A percentile compares a stretch with the other conserved stretches of the same genome.
These are phyloP conservation scores for Drosophila yakuba DNA, from an alignment of 1,140 invertebrate species.

Conservation along the genomic window DNA sequence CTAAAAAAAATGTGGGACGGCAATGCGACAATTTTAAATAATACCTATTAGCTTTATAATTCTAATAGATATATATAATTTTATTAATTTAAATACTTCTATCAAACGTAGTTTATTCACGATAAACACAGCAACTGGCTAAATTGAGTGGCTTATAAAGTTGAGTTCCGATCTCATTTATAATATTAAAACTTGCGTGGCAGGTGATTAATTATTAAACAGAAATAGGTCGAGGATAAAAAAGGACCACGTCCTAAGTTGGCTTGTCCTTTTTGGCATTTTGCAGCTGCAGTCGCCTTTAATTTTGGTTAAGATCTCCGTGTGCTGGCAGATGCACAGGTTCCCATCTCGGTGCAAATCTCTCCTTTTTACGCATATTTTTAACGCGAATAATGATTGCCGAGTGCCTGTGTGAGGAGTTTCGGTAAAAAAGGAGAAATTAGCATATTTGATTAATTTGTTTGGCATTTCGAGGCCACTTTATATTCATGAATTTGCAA, in stretches of 20 bases:
- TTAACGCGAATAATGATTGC: slow-evolving; percentile 37
- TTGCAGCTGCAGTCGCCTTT: slow-evolving; percentile 25
- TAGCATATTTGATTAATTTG: slow-evolving; percentile 76
- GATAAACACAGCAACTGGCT: no score
- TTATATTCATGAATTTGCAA: slow-evolving; percentile 76
- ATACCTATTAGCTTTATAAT: not conserved
- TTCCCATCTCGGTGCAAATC: slow-evolving; percentile 32
- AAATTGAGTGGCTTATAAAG: no score
- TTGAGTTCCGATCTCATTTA: no score
- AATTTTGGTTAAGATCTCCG: not conserved
- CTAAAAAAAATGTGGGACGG: slow-evolving; percentile 16
- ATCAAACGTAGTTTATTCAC: no score
- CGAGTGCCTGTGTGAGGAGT: slow-evolving; percentile 13
- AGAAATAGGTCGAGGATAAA: no score
- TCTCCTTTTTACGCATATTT: slow-evolving; percentile 55
- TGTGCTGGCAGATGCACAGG: slow-evolving; percentile 22
- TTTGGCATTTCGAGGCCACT: slow-evolving; percentile 66
- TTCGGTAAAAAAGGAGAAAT: slow-evolving; percentile 46
- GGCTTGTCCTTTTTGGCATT: not conserved
- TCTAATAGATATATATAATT: no score
- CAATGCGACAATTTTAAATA: slow-evolving; percentile 53
- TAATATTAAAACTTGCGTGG: no score
- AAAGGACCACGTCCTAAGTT: no score
- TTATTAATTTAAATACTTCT: no score
- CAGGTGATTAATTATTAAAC: no score